Evolutionary conservation across 2,113 vertebrate species (phyloP).

Genomic region (Orientallactaga bullata): DNA sequence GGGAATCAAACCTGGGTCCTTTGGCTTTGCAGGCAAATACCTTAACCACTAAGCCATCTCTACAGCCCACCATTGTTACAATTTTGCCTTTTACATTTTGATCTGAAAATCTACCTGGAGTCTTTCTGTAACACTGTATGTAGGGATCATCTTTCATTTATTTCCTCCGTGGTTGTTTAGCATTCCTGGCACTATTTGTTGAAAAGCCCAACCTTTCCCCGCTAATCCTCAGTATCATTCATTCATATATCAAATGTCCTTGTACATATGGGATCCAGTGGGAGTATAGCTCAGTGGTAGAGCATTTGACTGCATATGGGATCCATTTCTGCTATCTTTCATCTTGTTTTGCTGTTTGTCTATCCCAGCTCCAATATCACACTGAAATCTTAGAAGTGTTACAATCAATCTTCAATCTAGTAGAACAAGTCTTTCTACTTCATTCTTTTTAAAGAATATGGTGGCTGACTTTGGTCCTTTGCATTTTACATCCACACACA

Average conservation of each 20-base stretch:
- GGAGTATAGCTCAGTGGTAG: too few species aligned
- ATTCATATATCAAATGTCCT: neutral
- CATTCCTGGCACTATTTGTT: neutral
- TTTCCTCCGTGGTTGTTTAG: neutral
- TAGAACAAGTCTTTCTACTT: constrained; percentile 35
- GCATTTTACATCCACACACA: neutral
- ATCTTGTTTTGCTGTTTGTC: constrained; percentile 36
- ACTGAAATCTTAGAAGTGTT: constrained; percentile 11
- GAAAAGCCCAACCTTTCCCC: neutral
- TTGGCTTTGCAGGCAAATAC: too few species aligned
- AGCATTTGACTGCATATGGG: too few species aligned
- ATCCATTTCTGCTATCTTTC: neutral
- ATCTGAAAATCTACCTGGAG: neutral
- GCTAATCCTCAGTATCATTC: neutral
- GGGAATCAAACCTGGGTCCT: too few species aligned
- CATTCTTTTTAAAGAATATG: neutral
- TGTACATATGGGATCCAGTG: neutral
- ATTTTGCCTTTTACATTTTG: constrained; percentile 32
- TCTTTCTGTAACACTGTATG: neutral
- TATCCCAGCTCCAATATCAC: neutral
- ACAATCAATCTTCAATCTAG: constrained; percentile 4
- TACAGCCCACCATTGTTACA: neutral
- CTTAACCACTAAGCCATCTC: too few species aligned
- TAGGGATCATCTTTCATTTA: neutral
- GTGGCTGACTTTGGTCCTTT: neutral